A percentile compares a stretch with the other conserved stretches of the same genome.
Conservation (phyloP, 1,140 invertebrate genomes). For the Aporrectodea caliginosa region DNA sequence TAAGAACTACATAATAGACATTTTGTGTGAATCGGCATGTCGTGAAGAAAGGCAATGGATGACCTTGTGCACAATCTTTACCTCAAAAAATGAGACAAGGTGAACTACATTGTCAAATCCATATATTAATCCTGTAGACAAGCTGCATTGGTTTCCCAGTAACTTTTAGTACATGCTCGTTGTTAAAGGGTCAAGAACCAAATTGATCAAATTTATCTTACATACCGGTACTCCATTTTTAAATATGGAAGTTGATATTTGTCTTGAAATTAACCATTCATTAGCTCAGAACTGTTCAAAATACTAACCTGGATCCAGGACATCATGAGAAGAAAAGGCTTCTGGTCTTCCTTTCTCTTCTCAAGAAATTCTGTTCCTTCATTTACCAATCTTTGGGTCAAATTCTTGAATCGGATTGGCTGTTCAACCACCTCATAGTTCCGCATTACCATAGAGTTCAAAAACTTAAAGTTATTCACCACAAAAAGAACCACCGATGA, state of each 20-base stretch:
- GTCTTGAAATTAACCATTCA: no score
- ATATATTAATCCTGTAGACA: background rate
- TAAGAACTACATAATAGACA: background rate
- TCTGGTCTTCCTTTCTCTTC: slow-evolving; percentile 26
- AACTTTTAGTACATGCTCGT: background rate
- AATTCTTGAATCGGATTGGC: slow-evolving; percentile 41
- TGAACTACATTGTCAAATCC: background rate
- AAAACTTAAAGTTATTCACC: slow-evolving; percentile 38
- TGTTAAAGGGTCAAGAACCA: no score
- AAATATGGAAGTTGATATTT: no score
- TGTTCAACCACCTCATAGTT: slow-evolving; percentile 48
- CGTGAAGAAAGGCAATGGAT: no score
- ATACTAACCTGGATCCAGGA: slow-evolving; percentile 42
- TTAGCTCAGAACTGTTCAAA: background rate
- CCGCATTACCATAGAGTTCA: slow-evolving; percentile 51
- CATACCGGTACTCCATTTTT: background rate
- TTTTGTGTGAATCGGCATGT: no score
- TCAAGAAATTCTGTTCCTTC: slow-evolving; percentile 43
- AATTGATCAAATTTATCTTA: background rate
- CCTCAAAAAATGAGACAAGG: no score
- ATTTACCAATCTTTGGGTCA: slow-evolving; percentile 40
- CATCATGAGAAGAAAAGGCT: slow-evolving; percentile 45
- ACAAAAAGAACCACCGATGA: slow-evolving; percentile 24
- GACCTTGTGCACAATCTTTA: no score
- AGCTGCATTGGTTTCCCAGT: background rate